phyloP scores from a whole-genome alignment of 2,113 vertebrate species.

The Camelus dromedarius region DNA sequence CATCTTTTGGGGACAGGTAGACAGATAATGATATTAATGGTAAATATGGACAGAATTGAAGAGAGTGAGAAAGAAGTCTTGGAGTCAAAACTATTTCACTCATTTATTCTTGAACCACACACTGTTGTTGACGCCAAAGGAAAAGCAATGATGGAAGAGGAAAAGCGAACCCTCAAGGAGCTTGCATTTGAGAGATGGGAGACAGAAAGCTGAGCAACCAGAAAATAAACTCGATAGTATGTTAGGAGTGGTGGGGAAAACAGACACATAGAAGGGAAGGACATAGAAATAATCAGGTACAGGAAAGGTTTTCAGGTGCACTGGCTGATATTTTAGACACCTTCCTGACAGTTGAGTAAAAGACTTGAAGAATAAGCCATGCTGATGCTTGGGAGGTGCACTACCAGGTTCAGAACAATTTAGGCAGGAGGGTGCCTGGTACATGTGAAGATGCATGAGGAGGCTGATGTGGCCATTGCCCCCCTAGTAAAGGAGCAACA shows the following conservation, averaged over 20 bases:
- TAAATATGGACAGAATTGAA: neutral
- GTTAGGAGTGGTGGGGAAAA: neutral
- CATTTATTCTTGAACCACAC: neutral
- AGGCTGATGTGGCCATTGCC: neutral
- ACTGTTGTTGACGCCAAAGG: neutral
- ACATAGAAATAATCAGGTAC: neutral
- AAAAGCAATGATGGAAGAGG: neutral
- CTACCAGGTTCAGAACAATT: neutral
- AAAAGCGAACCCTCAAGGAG: neutral
- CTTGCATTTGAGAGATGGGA: neutral
- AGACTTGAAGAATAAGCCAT: neutral
- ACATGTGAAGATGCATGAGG: neutral
- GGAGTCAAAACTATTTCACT: neutral
- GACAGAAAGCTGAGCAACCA: neutral
- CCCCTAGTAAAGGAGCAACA: neutral
- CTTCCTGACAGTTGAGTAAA: neutral
- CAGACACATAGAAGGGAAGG: neutral
- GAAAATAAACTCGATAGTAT: neutral
- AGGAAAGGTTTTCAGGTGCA: neutral
- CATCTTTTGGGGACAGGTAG: neutral
- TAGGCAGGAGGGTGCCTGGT: neutral
- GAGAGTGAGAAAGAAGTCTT: neutral
- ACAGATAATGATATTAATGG: neutral
- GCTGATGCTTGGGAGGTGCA: neutral
- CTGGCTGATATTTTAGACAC: neutral